Conservation (phyloP, 2,888 invertebrate genomes). For the Belgica antarctica region DNA sequence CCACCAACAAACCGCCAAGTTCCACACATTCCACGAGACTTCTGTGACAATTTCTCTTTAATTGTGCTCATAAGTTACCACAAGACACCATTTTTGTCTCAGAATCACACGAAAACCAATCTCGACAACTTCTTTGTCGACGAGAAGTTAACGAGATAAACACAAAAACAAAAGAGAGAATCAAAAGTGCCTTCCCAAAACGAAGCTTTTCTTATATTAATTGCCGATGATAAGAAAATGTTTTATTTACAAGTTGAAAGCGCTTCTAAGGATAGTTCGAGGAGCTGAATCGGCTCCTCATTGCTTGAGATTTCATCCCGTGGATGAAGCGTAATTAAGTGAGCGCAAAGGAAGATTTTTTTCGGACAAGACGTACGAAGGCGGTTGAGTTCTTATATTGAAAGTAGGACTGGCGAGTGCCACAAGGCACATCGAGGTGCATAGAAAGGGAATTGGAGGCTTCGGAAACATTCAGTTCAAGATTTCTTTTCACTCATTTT, state of each 20-base stretch:
- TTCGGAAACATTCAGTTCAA: conserved; percentile 30
- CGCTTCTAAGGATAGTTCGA: conserved; percentile 9
- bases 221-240: no score
- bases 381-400: no score
- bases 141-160: conserved; percentile 12
- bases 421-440: no score
- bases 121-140: not conserved
- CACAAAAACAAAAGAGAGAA: not conserved
- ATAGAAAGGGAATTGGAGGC: not conserved
- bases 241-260: conserved; percentile 1
- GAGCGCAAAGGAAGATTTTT: not conserved
- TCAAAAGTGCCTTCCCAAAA: conserved; percentile 22
- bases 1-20: no score
- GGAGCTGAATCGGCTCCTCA: not conserved
- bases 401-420: no score
- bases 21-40: no score
- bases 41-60: conserved; percentile 11
- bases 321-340: conserved; percentile 26
- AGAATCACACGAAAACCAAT: not conserved
- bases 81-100: no score
- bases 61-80: conserved; percentile 39
- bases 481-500: conserved; percentile 25
- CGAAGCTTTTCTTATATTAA: not conserved
- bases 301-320: conserved; percentile 29
- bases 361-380: no score